Conservation (phyloP, 2,888 invertebrate genomes). For the Leptinotarsa haldemani region DNA sequence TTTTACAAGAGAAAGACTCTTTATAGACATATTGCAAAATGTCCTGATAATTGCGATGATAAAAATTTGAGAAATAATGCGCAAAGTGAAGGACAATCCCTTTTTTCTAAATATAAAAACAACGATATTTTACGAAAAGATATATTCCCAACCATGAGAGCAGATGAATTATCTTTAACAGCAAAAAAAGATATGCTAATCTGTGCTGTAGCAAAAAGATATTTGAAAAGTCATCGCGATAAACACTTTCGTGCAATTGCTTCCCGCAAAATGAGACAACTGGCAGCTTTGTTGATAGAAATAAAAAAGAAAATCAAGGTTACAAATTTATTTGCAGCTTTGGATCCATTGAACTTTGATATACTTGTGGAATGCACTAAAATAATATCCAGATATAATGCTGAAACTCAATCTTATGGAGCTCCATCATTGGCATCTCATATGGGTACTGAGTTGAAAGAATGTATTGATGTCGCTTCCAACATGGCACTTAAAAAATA, state of each 20-base stretch:
- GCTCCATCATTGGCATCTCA: constrained; percentile 29
- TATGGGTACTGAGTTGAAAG: constrained; percentile 18
- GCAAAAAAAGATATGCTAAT: no score
- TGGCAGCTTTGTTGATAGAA: background rate
- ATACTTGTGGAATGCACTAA: background rate
- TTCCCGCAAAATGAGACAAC: background rate
- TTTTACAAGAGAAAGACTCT: no score
- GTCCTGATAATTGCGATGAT: no score
- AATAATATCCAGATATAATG: background rate
- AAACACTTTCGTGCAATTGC: constrained; percentile 2
- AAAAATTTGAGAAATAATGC: no score
- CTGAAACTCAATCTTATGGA: background rate
- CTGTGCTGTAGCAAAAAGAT: no score
- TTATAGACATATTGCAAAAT: no score
- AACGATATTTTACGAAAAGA: background rate
- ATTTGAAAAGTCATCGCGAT: no score
- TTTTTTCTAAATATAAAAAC: no score
- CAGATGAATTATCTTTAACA: constrained; percentile 18
- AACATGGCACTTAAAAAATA: background rate
- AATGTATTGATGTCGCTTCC: constrained; percentile 26
- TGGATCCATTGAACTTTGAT: background rate
- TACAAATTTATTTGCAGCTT: background rate
- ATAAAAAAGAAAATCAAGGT: background rate
- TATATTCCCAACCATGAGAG: constrained; percentile 21
- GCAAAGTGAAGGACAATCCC: no score